Percentiles rank a stretch among this genome's conserved stretches.
Evolutionary conservation across 1,140 invertebrate species (phyloP).

Genomic region (Drusus annulatus): DNA sequence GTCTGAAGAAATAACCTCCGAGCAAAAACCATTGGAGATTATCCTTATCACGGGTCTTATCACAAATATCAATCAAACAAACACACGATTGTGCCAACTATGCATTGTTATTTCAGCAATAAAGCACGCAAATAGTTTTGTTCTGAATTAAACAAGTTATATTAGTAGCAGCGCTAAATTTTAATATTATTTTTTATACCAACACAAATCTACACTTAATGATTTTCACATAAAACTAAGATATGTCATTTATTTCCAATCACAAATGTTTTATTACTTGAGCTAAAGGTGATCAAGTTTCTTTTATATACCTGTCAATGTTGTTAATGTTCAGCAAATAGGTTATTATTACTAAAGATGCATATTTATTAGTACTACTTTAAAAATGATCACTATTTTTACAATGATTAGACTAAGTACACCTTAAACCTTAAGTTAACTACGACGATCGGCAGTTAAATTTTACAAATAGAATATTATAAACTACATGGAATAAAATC

Average conservation of each 20-base stretch:
- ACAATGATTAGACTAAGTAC: not conserved
- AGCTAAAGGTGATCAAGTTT: not conserved
- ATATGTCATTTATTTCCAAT: no score
- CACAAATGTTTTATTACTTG: slow-evolving; percentile 14
- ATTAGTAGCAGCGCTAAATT: not conserved
- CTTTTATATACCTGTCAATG: not conserved
- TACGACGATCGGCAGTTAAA: no score
- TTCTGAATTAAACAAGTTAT: not conserved
- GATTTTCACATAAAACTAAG: not conserved
- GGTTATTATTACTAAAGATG: not conserved
- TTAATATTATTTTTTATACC: not conserved
- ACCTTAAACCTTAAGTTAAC: no score
- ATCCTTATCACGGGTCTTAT: slow-evolving; percentile 50
- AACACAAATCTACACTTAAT: slow-evolving; percentile 3
- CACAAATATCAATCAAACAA: not conserved
- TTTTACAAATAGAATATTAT: no score
- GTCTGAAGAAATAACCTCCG: slow-evolving; percentile 46
- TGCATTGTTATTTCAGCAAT: not conserved
- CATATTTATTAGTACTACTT: no score
- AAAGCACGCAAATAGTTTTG: not conserved
- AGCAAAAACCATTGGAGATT: slow-evolving; percentile 55
- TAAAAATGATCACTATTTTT: no score
- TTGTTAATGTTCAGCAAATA: no score
- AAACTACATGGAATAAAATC: not conserved
- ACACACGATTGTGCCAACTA: not conserved